Base-by-base conservation (phyloP, 1,140 invertebrate species). In the Ceratosolen solmsi region DNA sequence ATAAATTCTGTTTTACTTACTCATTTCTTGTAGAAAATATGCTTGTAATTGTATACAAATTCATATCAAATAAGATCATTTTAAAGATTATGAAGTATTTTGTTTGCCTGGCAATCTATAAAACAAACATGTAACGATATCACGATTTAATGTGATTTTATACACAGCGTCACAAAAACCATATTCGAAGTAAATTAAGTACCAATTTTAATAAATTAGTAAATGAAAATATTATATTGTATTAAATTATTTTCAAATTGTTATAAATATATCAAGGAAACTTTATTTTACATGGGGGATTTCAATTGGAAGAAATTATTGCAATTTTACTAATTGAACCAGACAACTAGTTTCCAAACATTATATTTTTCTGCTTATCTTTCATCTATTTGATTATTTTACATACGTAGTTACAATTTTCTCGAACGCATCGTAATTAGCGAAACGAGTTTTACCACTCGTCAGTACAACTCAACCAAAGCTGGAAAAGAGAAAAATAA, bases 371-470 rank as follows among this genome's bases (percentile, higher is more conserved):
- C 1, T 7, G 41, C 7, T 78, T 78, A 78, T 78, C 76, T 78
- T 51, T 33, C 46, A 70, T 72, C 65, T 79, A 41, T n/a, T 60
- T 60, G 56, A 79, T 72, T 56, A 79, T 79, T 80, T 80, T 56
- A 80, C 68, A 80, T 80, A 60, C 70, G 70, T 63, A 72, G 68
- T 73, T 72, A 80, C 36, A 80, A 80, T 80, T 73, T 80, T 63
- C 78, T 72, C 25, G 46, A 79, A 79, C 76, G 63, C 33, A 20
- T 36, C 33, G 51, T 72, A 79, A 79, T 79, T 79, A 79, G 51
- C 36, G 22, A 71, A 80, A 80, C 70, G 54, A 73, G 78, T 80
- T 73, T 58, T 72, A 72, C 68, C 68, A 60, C 78, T 79, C 30
- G 65, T 79, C 54, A 60, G 54, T 54, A 27, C 25, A n/a, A 27